These are phyloP conservation scores for Ondatra zibethicus DNA, from an alignment of 2,113 vertebrate genomes.

Conservation along the genomic window DNA sequence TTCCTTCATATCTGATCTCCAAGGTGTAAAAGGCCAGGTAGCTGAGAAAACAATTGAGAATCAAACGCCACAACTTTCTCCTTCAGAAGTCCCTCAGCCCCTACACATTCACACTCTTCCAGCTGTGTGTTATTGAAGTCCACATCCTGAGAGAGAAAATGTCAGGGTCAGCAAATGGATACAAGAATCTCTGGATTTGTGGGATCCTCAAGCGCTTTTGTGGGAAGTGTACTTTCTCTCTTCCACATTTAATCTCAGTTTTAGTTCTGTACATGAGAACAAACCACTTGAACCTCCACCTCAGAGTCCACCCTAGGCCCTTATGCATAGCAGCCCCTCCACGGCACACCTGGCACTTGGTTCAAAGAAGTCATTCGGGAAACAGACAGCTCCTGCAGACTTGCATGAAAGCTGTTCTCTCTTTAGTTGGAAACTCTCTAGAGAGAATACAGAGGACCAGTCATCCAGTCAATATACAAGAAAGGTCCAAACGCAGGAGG, in stretches of 20 bases:
- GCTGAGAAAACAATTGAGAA: slow-evolving; percentile 1
- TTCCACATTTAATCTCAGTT: slow-evolving; percentile 18
- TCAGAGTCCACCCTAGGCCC: neutral
- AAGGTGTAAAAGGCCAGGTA: neutral
- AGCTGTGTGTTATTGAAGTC: neutral
- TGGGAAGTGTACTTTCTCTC: neutral
- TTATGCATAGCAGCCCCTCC: neutral
- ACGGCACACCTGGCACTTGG: neutral
- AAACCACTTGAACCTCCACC: neutral
- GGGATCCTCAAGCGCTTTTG: neutral
- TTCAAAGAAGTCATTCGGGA: neutral
- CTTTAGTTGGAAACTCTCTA: slow-evolving; percentile 4
- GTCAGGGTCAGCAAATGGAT: neutral
- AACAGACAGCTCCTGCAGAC: neutral
- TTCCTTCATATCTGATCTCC: neutral
- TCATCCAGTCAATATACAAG: neutral
- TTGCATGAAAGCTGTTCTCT: neutral
- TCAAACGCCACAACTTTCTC: slow-evolving; percentile 13
- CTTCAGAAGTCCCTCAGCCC: neutral
- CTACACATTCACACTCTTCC: neutral
- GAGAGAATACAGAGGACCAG: neutral
- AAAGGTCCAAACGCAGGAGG: neutral
- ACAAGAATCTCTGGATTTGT: slow-evolving; percentile 11
- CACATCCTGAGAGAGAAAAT: slow-evolving; percentile 26
- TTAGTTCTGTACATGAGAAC: neutral